phyloP scores from a whole-genome alignment of 2,797 vertebrate species.

The Coranthus polyacanthus region DNA sequence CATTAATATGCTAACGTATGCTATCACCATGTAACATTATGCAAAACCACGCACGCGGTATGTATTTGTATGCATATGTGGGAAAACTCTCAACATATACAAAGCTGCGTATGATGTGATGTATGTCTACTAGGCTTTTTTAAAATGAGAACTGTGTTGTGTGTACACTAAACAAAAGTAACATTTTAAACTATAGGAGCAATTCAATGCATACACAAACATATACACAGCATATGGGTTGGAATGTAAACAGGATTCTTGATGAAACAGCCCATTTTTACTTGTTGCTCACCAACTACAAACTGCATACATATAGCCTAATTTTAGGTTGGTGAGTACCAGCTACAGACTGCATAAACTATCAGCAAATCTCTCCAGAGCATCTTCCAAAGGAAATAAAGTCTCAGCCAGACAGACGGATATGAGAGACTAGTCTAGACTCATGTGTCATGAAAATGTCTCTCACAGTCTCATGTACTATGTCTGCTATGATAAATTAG shows the following conservation, averaged over 20 bases:
- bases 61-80: too few species aligned
- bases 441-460: conserved; percentile 22
- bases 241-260: conserved; percentile 21
- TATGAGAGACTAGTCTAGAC: conserved; percentile 39
- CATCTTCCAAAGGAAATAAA: conserved; percentile 33
- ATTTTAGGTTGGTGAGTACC: conserved; percentile 41
- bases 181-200: neutral
- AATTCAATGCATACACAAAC: neutral
- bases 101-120: too few species aligned
- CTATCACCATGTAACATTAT: conserved; percentile 21
- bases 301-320: conserved; percentile 43
- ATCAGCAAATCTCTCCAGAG: conserved; percentile 55
- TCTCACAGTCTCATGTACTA: conserved; percentile 6
- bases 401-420: conserved; percentile 27
- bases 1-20: conserved; percentile 27
- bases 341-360: conserved; percentile 63
- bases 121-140: too few species aligned
- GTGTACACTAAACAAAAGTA: neutral
- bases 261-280: conserved; percentile 40
- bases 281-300: too few species aligned
- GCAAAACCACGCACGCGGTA: too few species aligned
- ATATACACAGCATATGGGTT: neutral
- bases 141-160: too few species aligned
- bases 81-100: too few species aligned
- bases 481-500: conserved; percentile 19